Conservation (phyloP, 1,140 invertebrate genomes). For the Euura lappo region DNA sequence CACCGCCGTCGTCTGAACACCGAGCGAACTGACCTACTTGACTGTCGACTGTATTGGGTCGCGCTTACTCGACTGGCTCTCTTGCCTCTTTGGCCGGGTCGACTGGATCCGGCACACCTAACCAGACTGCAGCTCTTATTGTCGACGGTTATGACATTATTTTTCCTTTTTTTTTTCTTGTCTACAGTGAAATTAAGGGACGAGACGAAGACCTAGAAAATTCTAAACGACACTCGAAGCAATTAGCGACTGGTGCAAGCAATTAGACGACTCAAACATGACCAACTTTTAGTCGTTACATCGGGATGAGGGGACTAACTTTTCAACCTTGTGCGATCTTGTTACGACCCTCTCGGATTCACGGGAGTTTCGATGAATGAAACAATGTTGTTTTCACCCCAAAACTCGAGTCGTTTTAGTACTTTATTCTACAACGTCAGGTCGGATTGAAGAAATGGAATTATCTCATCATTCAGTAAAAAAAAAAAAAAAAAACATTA, state of each 20-base stretch:
- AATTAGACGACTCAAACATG: not conserved
- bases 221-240: not conserved
- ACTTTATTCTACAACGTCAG: too few relatives aligned
- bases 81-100: too few relatives aligned
- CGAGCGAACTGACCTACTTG: constrained; percentile 48
- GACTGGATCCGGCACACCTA: too few relatives aligned
- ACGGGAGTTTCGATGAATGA: not conserved
- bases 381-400: not conserved
- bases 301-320: not conserved
- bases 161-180: too few relatives aligned
- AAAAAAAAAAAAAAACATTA: too few relatives aligned
- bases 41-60: constrained; percentile 30
- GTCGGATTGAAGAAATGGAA: too few relatives aligned
- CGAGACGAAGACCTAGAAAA: not conserved
- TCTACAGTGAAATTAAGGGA: not conserved
- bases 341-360: not conserved
- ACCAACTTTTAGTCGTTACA: not conserved
- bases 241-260: constrained; percentile 1
- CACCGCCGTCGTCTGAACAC: constrained; percentile 37
- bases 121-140: too few relatives aligned
- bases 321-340: not conserved
- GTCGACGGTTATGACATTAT: too few relatives aligned
- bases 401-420: too few relatives aligned
- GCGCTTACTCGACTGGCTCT: not conserved
- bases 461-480: too few relatives aligned